phyloP scores from a whole-genome alignment of 2,113 vertebrate species.

The Lophochroa leadbeateri region DNA sequence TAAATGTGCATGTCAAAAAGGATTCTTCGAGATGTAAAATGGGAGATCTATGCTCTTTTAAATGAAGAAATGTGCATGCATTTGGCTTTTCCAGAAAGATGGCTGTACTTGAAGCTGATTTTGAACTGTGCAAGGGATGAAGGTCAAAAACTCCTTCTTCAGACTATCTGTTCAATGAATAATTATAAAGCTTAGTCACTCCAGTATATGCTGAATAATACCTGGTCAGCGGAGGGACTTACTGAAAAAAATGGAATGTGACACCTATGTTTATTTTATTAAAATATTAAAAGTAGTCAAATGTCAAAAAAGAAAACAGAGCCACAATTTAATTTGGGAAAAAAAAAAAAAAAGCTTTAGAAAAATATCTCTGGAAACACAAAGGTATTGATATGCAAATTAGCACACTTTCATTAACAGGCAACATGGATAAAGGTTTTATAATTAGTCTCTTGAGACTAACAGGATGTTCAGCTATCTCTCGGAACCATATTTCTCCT shows the following conservation, averaged over 20 bases:
- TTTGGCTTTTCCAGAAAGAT: background rate
- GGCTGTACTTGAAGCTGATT: background rate
- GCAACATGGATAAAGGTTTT: background rate
- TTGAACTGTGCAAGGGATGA: background rate
- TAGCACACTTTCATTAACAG: background rate
- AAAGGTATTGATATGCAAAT: background rate
- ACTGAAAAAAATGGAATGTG: background rate
- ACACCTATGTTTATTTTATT: background rate
- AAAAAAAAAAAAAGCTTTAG: background rate
- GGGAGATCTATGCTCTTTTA: background rate
- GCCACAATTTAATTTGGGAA: fast-evolving
- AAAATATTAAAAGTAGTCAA: background rate
- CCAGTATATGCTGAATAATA: background rate
- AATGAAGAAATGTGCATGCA: background rate
- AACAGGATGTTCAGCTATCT: background rate
- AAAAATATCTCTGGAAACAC: background rate
- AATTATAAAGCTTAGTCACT: background rate
- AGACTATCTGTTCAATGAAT: background rate
- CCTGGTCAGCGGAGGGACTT: background rate
- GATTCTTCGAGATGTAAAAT: background rate
- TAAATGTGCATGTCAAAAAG: background rate
- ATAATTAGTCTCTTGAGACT: conserved; percentile 40
- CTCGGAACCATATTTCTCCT: background rate
- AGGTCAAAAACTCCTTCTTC: background rate
- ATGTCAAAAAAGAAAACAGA: background rate